A percentile compares a stretch with the other conserved stretches of the same genome.
These are phyloP conservation scores for Drosophila subquinaria DNA, from an alignment of 2,888 invertebrate species.

Conservation along the genomic window DNA sequence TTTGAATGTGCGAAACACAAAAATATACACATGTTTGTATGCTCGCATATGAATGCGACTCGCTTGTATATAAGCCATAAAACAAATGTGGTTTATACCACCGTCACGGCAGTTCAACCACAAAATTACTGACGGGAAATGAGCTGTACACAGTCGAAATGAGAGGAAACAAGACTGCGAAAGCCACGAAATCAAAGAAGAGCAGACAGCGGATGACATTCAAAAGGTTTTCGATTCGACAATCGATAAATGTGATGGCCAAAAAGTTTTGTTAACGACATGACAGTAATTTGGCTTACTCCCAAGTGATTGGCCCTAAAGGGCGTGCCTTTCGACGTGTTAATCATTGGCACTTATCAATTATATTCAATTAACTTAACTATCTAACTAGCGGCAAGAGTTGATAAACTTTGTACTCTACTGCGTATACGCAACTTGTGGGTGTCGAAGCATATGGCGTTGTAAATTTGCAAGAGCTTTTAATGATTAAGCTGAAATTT, in stretches of 20 bases:
- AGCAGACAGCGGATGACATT: neutral
- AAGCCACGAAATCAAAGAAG: neutral
- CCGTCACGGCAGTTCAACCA: conserved; percentile 30
- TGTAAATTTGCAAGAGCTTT: conserved; percentile 2
- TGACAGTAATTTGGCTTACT: conserved; percentile 12
- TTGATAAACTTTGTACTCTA: neutral
- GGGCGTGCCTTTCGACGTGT: neutral
- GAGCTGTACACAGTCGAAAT: conserved; percentile 24
- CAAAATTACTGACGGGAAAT: conserved; percentile 47
- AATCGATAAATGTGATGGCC: conserved; percentile 16
- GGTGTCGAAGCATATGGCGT: conserved; percentile 1
- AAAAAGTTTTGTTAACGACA: conserved; percentile 10
- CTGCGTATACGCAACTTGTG: conserved; percentile 23
- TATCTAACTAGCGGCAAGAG: neutral
- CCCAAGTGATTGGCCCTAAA: conserved; percentile 2
- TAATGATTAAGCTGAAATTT: neutral
- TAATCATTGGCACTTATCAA: conserved; percentile 3
- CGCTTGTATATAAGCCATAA: conserved; percentile 22
- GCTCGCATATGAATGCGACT: conserved; percentile 1
- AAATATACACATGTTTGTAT: neutral
- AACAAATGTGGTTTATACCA: conserved; percentile 15
- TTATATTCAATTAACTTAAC: conserved; percentile 27
- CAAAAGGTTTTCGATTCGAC: neutral
- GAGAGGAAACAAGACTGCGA: neutral
- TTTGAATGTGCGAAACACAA: neutral